Evolutionary conservation across 2,797 vertebrate species (phyloP).

Genomic region (Manis javanica): DNA sequence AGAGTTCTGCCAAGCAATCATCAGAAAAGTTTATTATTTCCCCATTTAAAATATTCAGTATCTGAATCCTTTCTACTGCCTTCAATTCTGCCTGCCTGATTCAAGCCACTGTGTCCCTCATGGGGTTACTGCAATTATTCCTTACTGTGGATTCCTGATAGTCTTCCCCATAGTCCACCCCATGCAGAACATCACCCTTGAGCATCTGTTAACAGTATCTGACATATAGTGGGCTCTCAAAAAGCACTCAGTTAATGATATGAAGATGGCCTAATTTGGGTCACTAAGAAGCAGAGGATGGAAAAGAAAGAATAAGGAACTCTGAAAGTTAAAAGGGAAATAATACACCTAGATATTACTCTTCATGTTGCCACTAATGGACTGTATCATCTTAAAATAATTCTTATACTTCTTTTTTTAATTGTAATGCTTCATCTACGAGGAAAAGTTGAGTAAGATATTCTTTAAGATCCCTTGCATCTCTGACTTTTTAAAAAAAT

Average conservation of each 20-base stretch:
- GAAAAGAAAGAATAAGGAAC: not conserved
- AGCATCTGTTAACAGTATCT: not conserved
- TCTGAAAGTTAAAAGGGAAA: not conserved
- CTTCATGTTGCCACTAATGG: not conserved
- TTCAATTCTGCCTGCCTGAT: not conserved
- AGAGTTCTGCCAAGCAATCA: not conserved
- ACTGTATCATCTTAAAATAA: not conserved
- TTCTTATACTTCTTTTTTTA: not conserved
- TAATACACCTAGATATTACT: not conserved
- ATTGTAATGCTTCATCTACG: not conserved
- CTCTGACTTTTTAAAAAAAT: not conserved
- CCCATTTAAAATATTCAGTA: not conserved
- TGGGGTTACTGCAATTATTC: not conserved
- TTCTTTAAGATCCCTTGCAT: not conserved
- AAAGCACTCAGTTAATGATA: conserved; percentile 15
- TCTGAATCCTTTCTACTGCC: not conserved
- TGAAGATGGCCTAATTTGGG: not conserved
- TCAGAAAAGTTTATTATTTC: not conserved
- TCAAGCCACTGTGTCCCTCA: not conserved
- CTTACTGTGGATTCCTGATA: not conserved
- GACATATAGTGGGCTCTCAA: not conserved
- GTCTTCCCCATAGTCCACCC: rapidly evolving
- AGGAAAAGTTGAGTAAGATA: not conserved
- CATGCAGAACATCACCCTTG: not conserved
- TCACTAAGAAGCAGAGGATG: not conserved